Conservation (phyloP, 2,113 vertebrate genomes). For the Pungitius pungitius region DNA sequence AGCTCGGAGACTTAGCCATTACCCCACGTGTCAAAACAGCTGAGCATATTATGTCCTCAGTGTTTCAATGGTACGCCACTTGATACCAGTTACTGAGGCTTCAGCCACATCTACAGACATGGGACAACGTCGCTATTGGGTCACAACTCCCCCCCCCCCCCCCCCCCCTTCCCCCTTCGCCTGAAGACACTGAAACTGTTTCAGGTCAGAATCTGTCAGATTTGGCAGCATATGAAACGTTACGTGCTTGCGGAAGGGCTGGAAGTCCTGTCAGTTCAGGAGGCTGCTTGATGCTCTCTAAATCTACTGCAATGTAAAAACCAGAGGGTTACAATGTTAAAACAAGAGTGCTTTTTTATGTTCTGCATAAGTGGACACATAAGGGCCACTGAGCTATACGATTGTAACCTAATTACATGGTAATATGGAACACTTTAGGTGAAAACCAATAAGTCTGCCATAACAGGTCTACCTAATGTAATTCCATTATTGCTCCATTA, state of each 20-base stretch:
- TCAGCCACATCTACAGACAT: not conserved
- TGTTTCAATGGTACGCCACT: constrained; percentile 45
- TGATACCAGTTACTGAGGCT: constrained; percentile 25
- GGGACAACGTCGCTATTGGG: constrained; percentile 28
- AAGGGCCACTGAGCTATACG: constrained; percentile 64
- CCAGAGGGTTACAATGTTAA: constrained; percentile 44
- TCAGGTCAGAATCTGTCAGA: constrained; percentile 24
- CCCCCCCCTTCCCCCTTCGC: not conserved
- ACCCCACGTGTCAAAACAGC: constrained; percentile 60
- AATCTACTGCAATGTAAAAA: constrained; percentile 41
- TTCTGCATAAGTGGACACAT: constrained; percentile 62
- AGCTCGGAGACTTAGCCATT: constrained; percentile 54
- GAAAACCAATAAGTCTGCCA: constrained; percentile 77
- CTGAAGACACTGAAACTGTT: constrained; percentile 1
- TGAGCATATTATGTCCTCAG: constrained; percentile 49
- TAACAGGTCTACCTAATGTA: constrained; percentile 75
- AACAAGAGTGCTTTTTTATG: constrained; percentile 64
- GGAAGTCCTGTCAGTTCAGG: not conserved
- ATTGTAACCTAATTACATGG: constrained; percentile 73
- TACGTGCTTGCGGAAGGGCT: not conserved
- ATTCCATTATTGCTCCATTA: constrained; percentile 78
- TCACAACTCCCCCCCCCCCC: constrained; percentile 4
- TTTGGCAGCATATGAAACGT: constrained; percentile 26
- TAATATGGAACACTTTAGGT: constrained; percentile 81
- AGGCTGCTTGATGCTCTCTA: constrained; percentile 21